Conservation (phyloP, 2,797 vertebrate genomes). For the Acanthurus tractus region DNA sequence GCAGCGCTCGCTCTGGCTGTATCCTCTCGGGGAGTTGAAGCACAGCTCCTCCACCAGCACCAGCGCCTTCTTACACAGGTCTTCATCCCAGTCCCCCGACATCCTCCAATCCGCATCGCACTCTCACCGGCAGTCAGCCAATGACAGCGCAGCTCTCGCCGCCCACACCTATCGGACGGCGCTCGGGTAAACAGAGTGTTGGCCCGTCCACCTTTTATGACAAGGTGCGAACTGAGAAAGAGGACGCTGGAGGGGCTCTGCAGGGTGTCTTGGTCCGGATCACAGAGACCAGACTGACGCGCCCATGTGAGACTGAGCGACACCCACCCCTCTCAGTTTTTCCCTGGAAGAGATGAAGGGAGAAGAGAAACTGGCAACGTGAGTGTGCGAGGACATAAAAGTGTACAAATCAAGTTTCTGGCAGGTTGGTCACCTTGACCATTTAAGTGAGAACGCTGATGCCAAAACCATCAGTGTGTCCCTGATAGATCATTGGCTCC, state of each 20-base stretch:
- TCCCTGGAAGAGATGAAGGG: slow-evolving; percentile 58
- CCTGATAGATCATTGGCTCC: slow-evolving; percentile 55
- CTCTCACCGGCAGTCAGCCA: slow-evolving; percentile 82
- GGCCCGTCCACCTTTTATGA: slow-evolving; percentile 75
- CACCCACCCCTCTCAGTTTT: slow-evolving; percentile 57
- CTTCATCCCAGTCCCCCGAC: slow-evolving; percentile 96
- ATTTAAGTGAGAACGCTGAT: slow-evolving; percentile 48
- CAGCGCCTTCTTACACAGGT: slow-evolving; percentile 92
- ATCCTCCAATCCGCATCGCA: slow-evolving; percentile 91
- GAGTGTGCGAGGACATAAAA: slow-evolving; percentile 43
- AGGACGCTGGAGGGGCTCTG: slow-evolving; percentile 46
- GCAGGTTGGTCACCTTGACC: slow-evolving; percentile 61
- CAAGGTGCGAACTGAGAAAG: slow-evolving; percentile 22
- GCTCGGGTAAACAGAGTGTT: slow-evolving; percentile 46
- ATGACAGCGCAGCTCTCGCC: slow-evolving; percentile 78
- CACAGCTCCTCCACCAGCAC: slow-evolving; percentile 92
- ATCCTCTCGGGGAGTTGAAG: slow-evolving; percentile 84
- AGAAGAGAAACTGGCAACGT: slow-evolving; percentile 41
- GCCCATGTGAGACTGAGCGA: slow-evolving; percentile 60
- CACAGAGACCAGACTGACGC: slow-evolving; percentile 66
- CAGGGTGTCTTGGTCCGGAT: slow-evolving; percentile 58
- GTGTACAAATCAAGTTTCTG: slow-evolving; percentile 59
- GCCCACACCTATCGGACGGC: slow-evolving; percentile 77
- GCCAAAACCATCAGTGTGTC: slow-evolving; percentile 60
- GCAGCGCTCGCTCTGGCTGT: slow-evolving; percentile 90